Base-by-base conservation (phyloP, 2,888 invertebrate species). In the Lasioglossum lativentre region DNA sequence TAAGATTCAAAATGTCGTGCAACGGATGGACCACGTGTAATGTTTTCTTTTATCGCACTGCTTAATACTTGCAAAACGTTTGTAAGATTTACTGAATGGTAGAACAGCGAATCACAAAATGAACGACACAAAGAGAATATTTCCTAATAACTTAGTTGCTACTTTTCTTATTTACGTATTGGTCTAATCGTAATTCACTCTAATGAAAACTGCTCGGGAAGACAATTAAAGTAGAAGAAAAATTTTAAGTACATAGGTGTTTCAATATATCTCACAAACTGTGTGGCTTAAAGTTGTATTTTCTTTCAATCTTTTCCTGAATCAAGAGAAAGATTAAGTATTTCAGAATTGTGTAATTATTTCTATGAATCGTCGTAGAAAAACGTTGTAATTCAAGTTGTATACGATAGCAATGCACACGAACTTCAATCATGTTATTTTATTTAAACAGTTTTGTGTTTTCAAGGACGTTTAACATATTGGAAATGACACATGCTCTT, bases 71-170 rank as follows among this genome's bases (percentile, higher is more conserved):
- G 66, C 30, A 8, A 34, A 56, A 76, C 23, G 59, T 75, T 76
- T 86, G 86, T 73, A 82, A 78, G 72, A 82, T 86, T 82, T 73
- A 86, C 38, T 73, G 75, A 81, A 80, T 30, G 14, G 45, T 23
- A n/a, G 30, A 23, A 73, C 59, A 63, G 63, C 63, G 30, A 75
- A 16, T 38, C 34, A 27, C 5, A 2, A 75, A 56, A 56, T 56
- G n/a, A n/a, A n/a, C 12, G n/a, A n/a, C 40, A 40, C 59, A 23
- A 73, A n/a, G 38, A 68, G 30, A 16, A 30, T 16, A 63, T 66
- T 66, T 66, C 16, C 59, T 66, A 34, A 68, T 40, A 38, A 68
- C 68, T 34, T 34, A 68, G 23, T 38, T 4, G 10, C 23, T 68
- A 38, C 8, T 23, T 23, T 68, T n/a, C 66, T 66, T 66, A 66